Base-by-base conservation (phyloP, 2,113 vertebrate genomes). In the Podiceps cristatus region DNA sequence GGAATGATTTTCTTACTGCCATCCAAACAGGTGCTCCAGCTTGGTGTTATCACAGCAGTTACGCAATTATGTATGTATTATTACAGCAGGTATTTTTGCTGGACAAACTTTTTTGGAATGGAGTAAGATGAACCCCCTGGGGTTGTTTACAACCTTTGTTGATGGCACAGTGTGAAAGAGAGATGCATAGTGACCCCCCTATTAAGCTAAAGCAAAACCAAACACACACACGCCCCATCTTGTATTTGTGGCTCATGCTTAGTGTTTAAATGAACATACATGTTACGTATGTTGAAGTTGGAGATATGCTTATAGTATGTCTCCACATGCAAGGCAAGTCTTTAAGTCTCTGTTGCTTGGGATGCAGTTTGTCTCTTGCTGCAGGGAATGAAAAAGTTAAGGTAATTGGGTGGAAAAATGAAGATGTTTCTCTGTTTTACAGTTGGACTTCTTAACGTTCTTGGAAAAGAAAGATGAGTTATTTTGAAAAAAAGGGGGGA, bases 121-220 rank as follows among this genome's bases (percentile, higher is more conserved):
- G 35, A 40, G 4, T n/a, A 80, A 73, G 28, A 31, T 73, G 13
- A 64, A 64, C 4, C 2, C 7, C 6, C 20, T 7, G 28, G 19
- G 11, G 9, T 84, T 73, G 15, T 52, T 84, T 83, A 56, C 40
- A 73, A 3, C 15, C 23, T 68, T 16, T 73, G 7, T 60, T 68
- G 52, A n/a, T 76, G 25, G 3, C n/a, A n/a, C 0, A 0, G n/a
- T 40, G 23, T 80, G 24, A 77, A 53, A 81, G 31, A 60, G 27
- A 47, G 40, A 45, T 42, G 17, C 42, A 53, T 1, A 25, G 28
- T 31, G n/a, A 37, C 13, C 2, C 17, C 18, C 3, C 5, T 60
- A 0, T 52, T 56, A 68, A 83, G 37, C 29, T 67, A 19, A 73
- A 49, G 5, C 37, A 77, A 87, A 77, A 29, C 1, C 16, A 25